Evolutionary conservation across 2,797 vertebrate genomes (phyloP), one percentile per base, ranked within the genome.

Genomic region (Muraenolepis orangiensis): DNA sequence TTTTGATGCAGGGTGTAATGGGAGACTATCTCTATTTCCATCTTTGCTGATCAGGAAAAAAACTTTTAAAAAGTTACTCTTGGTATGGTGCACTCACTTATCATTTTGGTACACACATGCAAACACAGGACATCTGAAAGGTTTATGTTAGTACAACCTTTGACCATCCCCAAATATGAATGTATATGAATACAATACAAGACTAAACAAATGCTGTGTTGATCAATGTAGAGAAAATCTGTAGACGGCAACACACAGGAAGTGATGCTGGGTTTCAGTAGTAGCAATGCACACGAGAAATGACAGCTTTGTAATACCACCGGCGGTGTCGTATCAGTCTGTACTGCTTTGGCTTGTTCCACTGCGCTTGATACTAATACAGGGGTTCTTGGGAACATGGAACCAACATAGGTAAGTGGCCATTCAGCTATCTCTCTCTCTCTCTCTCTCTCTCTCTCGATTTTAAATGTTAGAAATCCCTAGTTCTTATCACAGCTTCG

Each of bases 201-300:
- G 18, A 69, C 6, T 20, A 32, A 16, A n/a, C n/a, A n/a, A n/a
- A n/a, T n/a, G 51, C 26, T 61, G n/a, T 26, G 51, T 61, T n/a
- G 6, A n/a, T 61, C 51, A 61, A 61, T 61, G n/a, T 7, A 2
- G 1, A 46, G 16, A 29, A 85, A 84, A 85, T 78, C 82, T 85
- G 72, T 81, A 51, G 20, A 73, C 46, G 69, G 80, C 78, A 84
- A 82, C 86, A 85, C 85, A 87, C 86, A 91, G 90, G 90, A 91
- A 91, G 83, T 84, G 28, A 72, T 76, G 81, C 77, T 57, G 36
- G 75, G 74, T 86, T 86, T 66, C 67, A 67, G 84, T 82, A 80
- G 80, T 83, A 64, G 23, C 1, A 78, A 83, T 85, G 79, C 78
- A 75, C 18, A 72, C 36, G 57, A 57, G 5, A 20, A 46, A 46